Conservation (phyloP, 2,888 invertebrate species). For the Meliscaeva auricollis region DNA sequence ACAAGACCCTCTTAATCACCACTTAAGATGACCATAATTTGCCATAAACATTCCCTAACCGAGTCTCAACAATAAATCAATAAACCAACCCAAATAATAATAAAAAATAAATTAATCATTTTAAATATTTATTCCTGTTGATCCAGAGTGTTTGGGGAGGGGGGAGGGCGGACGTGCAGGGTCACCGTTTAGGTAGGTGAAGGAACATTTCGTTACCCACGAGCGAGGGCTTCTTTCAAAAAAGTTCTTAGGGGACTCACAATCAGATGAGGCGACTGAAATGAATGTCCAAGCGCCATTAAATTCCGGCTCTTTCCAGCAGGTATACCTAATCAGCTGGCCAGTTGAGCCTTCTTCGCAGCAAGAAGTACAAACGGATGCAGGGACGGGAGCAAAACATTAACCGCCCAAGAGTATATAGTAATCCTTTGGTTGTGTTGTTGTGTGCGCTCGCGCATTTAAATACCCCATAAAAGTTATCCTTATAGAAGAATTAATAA, state of each 20-base stretch:
- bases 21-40: slow-evolving; percentile 77
- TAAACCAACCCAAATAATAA: slow-evolving; percentile 83
- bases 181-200: slow-evolving; percentile 70
- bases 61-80: slow-evolving; percentile 82
- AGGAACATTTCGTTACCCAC: slow-evolving; percentile 70
- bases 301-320: slow-evolving; percentile 50
- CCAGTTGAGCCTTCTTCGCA: slow-evolving; percentile 7
- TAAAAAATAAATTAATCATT: slow-evolving; percentile 84
- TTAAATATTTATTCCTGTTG: slow-evolving; percentile 79
- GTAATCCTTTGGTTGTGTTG: slow-evolving; percentile 53
- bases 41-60: slow-evolving; percentile 74
- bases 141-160: background rate
- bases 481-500: slow-evolving; percentile 73
- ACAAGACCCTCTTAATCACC: slow-evolving; percentile 73
- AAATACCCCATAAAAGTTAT: slow-evolving; percentile 73
- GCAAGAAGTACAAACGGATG: slow-evolving; percentile 30
- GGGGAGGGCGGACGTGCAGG: slow-evolving; percentile 11
- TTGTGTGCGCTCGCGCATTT: slow-evolving; percentile 72
- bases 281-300: slow-evolving; percentile 69
- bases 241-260: slow-evolving; percentile 26
- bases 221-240: slow-evolving; percentile 27
- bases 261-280: slow-evolving; percentile 44
- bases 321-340: slow-evolving; percentile 64
- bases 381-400: slow-evolving; percentile 50
- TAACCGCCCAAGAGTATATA: slow-evolving; percentile 18